A percentile compares a stretch with the other conserved stretches of the same genome.
phyloP scores from a whole-genome alignment of 2,113 vertebrate species.

The Brachyistius frenatus region DNA sequence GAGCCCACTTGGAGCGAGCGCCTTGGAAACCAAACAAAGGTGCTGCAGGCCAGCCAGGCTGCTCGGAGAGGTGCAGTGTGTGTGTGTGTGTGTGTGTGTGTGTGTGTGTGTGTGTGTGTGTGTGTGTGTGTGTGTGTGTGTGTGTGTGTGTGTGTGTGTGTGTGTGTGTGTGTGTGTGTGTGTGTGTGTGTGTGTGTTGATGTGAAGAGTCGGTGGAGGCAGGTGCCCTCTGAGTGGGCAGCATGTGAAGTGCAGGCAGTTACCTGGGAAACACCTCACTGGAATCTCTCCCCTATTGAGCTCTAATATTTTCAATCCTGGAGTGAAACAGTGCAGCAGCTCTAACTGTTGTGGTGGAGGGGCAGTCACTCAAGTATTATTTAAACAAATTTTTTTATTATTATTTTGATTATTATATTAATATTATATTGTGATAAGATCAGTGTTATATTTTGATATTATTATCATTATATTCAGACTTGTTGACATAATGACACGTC shows the following conservation, averaged over 20 bases:
- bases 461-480: no score
- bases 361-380: background rate
- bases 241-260: conserved; percentile 63
- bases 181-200: conserved; percentile 32
- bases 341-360: background rate
- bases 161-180: conserved; percentile 33
- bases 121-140: conserved; percentile 23
- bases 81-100: conserved; percentile 27
- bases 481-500: no score
- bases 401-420: no score
- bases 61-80: conserved; percentile 16
- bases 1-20: conserved; percentile 67
- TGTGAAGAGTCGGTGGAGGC: conserved; percentile 52
- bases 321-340: background rate
- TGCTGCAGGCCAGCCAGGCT: conserved; percentile 16
- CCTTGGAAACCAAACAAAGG: conserved; percentile 83
- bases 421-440: no score
- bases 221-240: conserved; percentile 68
- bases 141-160: conserved; percentile 24
- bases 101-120: conserved; percentile 38
- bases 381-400: no score
- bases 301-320: conserved; percentile 38
- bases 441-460: no score
- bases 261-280: conserved; percentile 75
- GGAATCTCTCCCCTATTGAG: conserved; percentile 46